Percentiles rank a stretch among this genome's conserved stretches.
Conservation (phyloP, 2,113 vertebrate species). For the Lamprologus lemairii region DNA sequence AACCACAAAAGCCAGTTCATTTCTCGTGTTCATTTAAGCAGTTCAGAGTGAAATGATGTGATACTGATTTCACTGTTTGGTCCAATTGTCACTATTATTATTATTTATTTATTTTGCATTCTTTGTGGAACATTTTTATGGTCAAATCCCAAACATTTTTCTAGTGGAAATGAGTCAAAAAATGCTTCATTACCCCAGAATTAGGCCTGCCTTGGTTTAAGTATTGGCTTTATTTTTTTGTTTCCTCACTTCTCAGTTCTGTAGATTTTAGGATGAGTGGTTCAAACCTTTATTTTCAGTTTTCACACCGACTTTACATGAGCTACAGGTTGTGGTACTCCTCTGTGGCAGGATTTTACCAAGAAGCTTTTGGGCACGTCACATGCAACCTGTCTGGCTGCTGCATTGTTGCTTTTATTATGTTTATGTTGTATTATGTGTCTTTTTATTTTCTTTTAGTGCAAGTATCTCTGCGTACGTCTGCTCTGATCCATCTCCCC, state of each 20-base stretch:
- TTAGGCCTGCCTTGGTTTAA: neutral
- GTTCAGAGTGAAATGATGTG: neutral
- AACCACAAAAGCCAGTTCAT: neutral
- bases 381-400: slow-evolving; percentile 21
- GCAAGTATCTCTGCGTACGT: neutral
- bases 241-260: neutral
- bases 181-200: neutral
- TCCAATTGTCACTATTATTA: neutral
- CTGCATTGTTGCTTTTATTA: slow-evolving; percentile 24
- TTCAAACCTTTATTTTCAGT: neutral
- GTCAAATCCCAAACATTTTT: neutral
- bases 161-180: neutral
- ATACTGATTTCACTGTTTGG: neutral
- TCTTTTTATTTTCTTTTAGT: neutral
- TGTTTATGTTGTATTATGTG: neutral
- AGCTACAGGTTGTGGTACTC: neutral
- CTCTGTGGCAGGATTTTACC: neutral
- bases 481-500: neutral
- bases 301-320: slow-evolving; percentile 8
- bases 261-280: neutral
- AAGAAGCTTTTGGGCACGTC: neutral
- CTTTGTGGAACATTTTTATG: neutral
- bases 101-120: neutral
- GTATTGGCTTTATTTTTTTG: neutral
- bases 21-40: neutral